Conservation (phyloP, 2,888 invertebrate genomes). For the Ectemnius cavifrons region DNA sequence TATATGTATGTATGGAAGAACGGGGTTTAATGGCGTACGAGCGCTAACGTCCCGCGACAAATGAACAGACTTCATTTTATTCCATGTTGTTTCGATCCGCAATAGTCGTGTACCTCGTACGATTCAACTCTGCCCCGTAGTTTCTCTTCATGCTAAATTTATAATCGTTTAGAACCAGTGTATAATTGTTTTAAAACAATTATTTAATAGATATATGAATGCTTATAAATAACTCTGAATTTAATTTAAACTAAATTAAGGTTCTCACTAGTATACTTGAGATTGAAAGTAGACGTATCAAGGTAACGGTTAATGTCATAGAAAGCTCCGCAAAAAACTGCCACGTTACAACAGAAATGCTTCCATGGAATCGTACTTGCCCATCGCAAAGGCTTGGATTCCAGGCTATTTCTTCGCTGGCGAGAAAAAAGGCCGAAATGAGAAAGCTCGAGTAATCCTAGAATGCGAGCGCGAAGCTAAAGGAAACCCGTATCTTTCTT, state of each 20-base stretch:
- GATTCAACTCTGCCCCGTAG: too few species aligned
- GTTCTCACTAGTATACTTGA: conserved; percentile 20
- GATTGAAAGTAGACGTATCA: too few species aligned
- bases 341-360: conserved; percentile 17
- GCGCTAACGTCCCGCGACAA: not conserved
- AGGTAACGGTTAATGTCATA: too few species aligned
- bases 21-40: not conserved
- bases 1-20: not conserved
- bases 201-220: too few species aligned
- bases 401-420: not conserved
- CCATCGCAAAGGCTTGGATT: not conserved
- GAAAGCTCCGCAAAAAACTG: not conserved
- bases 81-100: not conserved
- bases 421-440: conserved; percentile 9
- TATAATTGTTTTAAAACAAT: too few species aligned
- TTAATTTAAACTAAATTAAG: too few species aligned
- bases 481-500: conserved; percentile 5
- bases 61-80: not conserved
- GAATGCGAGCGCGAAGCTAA: conserved; percentile 8
- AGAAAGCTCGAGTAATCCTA: conserved; percentile 16
- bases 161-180: too few species aligned
- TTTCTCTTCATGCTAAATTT: conserved; percentile 16
- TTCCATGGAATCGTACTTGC: not conserved
- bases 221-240: too few species aligned
- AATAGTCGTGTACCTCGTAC: not conserved